A percentile compares a stretch with the other conserved stretches of the same genome.
Conservation (phyloP, 1,140 invertebrate species). For the Oncopodura yosiiana region DNA sequence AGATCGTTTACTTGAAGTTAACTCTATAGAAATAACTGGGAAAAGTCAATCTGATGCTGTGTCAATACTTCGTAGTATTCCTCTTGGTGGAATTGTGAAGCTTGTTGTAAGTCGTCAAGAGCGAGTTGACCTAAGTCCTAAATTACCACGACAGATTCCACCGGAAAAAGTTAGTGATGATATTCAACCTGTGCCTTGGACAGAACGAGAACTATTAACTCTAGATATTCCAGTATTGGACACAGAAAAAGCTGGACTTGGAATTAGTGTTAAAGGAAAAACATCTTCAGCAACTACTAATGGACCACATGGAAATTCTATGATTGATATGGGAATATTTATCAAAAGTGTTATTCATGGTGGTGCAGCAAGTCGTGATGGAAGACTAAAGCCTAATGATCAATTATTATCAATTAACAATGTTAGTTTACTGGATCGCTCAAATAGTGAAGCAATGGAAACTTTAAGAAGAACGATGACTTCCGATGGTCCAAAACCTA, state of each 20-base stretch:
- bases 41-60: conserved; percentile 90
- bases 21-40: conserved; percentile 78
- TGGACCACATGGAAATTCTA: too few relatives aligned
- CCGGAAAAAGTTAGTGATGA: conserved; percentile 41
- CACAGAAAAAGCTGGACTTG: conserved; percentile 86
- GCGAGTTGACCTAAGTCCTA: conserved; percentile 43
- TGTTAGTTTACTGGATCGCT: conserved; percentile 71
- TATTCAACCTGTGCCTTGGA: conserved; percentile 51
- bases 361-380: conserved; percentile 89
- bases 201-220: conserved; percentile 71
- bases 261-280: conserved; percentile 94
- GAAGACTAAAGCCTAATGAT: conserved; percentile 83
- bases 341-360: conserved; percentile 92
- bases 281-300: conserved; percentile 45
- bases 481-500: conserved; percentile 58
- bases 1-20: conserved; percentile 90
- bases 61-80: conserved; percentile 66
- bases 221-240: conserved; percentile 93
- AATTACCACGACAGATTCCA: conserved; percentile 40
- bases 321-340: conserved; percentile 85
- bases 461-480: conserved; percentile 76
- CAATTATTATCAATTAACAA: conserved; percentile 91
- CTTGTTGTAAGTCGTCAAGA: conserved; percentile 84
- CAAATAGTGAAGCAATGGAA: conserved; percentile 92
- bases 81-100: conserved; percentile 70